These are phyloP conservation scores for Argyresthia goedartella DNA, from an alignment of 2,888 invertebrate genomes.

Conservation along the genomic window DNA sequence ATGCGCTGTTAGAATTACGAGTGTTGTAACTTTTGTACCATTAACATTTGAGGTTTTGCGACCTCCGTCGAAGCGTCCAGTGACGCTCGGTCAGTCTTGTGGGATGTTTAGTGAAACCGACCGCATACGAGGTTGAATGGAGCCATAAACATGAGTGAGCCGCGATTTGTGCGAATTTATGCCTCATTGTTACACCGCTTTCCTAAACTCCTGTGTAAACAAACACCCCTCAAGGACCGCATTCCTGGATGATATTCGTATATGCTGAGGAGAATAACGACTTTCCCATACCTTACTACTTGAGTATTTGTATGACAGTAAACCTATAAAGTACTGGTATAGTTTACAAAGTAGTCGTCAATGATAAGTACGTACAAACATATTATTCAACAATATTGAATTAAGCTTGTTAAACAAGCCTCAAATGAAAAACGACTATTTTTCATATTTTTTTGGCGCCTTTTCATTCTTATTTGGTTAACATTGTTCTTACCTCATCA, in stretches of 20 bases:
- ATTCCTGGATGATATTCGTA: slow-evolving; percentile 3
- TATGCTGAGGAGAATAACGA: too few species aligned
- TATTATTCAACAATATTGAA: too few species aligned
- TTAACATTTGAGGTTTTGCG: slow-evolving; percentile 51
- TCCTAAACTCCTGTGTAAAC: slow-evolving; percentile 51
- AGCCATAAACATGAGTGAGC: slow-evolving; percentile 45
- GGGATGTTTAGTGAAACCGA: slow-evolving; percentile 42
- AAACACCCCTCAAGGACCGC: slow-evolving; percentile 22
- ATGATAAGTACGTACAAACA: too few species aligned
- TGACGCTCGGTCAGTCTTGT: background rate
- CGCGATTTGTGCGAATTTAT: slow-evolving; percentile 40
- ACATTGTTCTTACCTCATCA: too few species aligned
- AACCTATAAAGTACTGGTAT: too few species aligned
- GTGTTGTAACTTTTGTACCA: slow-evolving; percentile 47
- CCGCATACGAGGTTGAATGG: slow-evolving; percentile 42
- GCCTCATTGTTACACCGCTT: slow-evolving; percentile 44
- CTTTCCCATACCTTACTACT: too few species aligned
- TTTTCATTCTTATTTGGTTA: too few species aligned
- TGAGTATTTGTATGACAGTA: too few species aligned
- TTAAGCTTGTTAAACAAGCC: too few species aligned
- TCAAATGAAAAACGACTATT: too few species aligned
- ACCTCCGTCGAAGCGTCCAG: slow-evolving; percentile 34
- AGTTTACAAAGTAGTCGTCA: too few species aligned
- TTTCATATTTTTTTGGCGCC: too few species aligned
- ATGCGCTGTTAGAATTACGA: slow-evolving; percentile 42